A percentile compares a stretch with the other conserved stretches of the same genome.
These are phyloP conservation scores for Drosophila leontia DNA, from an alignment of 1,140 invertebrate species.

Conservation along the genomic window DNA sequence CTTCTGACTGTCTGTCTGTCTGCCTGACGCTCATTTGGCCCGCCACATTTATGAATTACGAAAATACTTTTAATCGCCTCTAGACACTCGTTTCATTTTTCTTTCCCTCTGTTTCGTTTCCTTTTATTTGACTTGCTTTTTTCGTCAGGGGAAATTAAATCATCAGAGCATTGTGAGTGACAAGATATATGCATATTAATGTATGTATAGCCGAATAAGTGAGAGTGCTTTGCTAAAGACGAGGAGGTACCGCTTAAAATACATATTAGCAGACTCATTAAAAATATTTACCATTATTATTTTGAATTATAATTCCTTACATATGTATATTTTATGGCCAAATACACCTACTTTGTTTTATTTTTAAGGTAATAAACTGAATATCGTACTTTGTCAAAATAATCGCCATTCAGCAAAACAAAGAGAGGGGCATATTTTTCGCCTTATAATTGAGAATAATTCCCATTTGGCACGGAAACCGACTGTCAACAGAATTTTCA, in stretches of 20 bases:
- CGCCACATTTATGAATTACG: conserved; percentile 63
- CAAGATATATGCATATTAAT: conserved; percentile 46
- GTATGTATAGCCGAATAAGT: conserved; percentile 1
- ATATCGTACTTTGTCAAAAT: background rate
- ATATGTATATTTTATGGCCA: background rate
- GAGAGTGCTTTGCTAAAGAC: conserved; percentile 1
- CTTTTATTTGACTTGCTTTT: conserved; percentile 43
- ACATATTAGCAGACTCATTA: no score
- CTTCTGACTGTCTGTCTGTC: conserved; percentile 22
- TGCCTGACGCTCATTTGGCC: conserved; percentile 26
- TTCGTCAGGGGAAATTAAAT: conserved; percentile 76
- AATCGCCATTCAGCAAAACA: background rate
- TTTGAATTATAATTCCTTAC: background rate
- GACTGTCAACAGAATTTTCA: conserved; percentile 60
- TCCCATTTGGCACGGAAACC: conserved; percentile 62
- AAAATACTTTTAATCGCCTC: conserved; percentile 68
- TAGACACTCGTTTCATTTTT: conserved; percentile 40
- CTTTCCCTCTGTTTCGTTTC: conserved; percentile 5
- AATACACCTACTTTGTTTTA: background rate
- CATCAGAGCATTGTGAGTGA: conserved; percentile 68
- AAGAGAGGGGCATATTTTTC: conserved; percentile 16
- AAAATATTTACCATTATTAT: background rate
- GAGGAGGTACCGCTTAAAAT: conserved; percentile 1
- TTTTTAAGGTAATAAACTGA: background rate
- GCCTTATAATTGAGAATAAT: conserved; percentile 50